Conservation (phyloP, 2,113 vertebrate genomes). For the Vidua macroura region DNA sequence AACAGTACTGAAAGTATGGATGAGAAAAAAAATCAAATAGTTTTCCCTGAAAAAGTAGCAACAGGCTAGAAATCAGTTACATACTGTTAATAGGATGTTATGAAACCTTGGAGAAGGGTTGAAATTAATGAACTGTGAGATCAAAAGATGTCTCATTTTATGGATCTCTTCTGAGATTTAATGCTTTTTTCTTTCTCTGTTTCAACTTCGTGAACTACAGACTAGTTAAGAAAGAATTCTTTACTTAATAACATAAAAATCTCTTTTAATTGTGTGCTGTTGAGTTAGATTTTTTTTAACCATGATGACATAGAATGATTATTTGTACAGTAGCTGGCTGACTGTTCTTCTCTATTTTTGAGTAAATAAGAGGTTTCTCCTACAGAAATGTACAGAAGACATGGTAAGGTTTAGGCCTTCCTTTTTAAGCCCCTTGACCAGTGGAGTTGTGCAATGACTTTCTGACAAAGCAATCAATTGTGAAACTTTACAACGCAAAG, state of each 20-base stretch:
- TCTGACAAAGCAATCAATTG: background rate
- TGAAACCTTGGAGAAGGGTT: background rate
- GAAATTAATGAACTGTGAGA: background rate
- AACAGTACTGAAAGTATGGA: background rate
- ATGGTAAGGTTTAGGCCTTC: background rate
- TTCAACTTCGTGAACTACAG: background rate
- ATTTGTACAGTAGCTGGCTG: background rate
- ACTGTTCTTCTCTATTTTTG: background rate
- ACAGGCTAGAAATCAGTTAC: background rate
- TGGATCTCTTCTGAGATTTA: background rate
- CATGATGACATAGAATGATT: fast-evolving
- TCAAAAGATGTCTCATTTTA: background rate
- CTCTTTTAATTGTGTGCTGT: background rate
- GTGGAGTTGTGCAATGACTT: background rate
- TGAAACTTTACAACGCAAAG: background rate
- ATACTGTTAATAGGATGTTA: background rate
- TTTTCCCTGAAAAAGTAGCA: background rate
- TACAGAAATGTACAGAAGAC: background rate
- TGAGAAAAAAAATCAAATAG: background rate
- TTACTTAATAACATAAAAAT: background rate
- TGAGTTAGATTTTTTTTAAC: background rate
- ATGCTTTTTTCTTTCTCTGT: background rate
- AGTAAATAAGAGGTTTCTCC: background rate
- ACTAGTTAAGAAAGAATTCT: background rate
- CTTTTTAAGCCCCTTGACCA: background rate